Evolutionary conservation across 2,888 invertebrate species (phyloP), one percentile per base, ranked within the genome.

Genomic region (Drosophila flavopinicola): DNA sequence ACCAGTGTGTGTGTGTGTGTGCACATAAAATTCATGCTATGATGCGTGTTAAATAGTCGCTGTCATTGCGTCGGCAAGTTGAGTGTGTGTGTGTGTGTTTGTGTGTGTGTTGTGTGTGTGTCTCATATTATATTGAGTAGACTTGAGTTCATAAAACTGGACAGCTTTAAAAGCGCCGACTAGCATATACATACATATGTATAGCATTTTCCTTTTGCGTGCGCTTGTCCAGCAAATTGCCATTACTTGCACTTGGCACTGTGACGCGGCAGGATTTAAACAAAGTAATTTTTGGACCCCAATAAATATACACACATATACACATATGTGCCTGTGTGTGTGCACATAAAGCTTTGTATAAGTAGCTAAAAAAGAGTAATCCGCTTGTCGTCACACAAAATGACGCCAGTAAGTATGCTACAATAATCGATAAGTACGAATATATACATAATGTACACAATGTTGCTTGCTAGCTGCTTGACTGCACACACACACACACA

Each of bases 21-120:
- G 47, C 52, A 37, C 78, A 76, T 84, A 71, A 77, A 83, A 82
- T 60, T 67, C 64, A 78, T 84, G 78, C 67, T 67, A 68, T 74
- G 80, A 83, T 75, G 80, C 86, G 86, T 78, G 83, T 80, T 80
- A 80, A 80, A 80, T 80, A 80, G 85, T 70, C 82, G 78, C 85
- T 82, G 78, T 75, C 78, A 78, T 68, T 70, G 52, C 57, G 63
- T 75, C 60, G 66, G 54, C 61, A 53, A 49, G 58, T 63, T 66
- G 58, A 41, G 37, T 47, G 25, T 13, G n/a, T 44, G 29, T 30
- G 35, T 9, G 7, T 41, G 44, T 37, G 29, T 20, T 32, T 52
- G 38, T 39, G 33, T 53, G 38, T 42, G 54, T 48, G 25, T 56
- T 47, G 33, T 33, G 10, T 32, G 27, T 25, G 25, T 25, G 3